These are phyloP conservation scores for Philaethria dido DNA, from an alignment of 2,888 invertebrate species.

Conservation along the genomic window DNA sequence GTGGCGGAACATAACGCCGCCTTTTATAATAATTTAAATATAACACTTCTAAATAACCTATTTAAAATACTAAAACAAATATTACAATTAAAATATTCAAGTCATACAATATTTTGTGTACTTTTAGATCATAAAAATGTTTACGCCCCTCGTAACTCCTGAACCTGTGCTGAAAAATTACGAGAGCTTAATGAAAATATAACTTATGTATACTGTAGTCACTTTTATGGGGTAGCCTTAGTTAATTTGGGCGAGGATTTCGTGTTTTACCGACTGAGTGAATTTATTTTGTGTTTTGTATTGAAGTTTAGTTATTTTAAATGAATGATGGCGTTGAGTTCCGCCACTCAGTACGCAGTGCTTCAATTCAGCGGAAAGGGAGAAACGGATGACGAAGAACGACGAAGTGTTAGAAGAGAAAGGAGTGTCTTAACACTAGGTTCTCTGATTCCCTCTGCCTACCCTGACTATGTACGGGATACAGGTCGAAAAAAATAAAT, in stretches of 20 bases:
- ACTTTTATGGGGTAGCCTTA: constrained; percentile 37
- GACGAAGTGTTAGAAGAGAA: too few relatives aligned
- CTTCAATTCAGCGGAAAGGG: too few relatives aligned
- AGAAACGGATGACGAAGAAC: too few relatives aligned
- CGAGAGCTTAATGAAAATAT: constrained; percentile 43
- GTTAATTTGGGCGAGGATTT: constrained; percentile 21
- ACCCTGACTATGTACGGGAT: too few relatives aligned
- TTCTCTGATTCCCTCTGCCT: too few relatives aligned
- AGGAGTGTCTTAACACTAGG: too few relatives aligned
- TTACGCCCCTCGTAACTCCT: constrained; percentile 36
- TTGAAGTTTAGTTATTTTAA: too few relatives aligned
- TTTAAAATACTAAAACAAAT: neutral
- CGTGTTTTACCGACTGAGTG: neutral
- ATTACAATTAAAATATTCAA: neutral
- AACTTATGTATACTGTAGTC: constrained; percentile 39
- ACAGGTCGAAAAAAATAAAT: too few relatives aligned
- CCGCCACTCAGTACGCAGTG: too few relatives aligned
- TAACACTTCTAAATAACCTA: neutral
- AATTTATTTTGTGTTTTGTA: constrained; percentile 7
- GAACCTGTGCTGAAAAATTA: constrained; percentile 35
- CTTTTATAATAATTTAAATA: neutral
- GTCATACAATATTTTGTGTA: constrained; percentile 22
- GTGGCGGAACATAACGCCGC: too few relatives aligned
- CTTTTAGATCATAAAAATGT: constrained; percentile 40
- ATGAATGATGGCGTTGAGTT: too few relatives aligned